A percentile compares a stretch with the other conserved stretches of the same genome.
Conservation (phyloP, 2,113 vertebrate species). For the Dunckerocampus dactyliophorus region DNA sequence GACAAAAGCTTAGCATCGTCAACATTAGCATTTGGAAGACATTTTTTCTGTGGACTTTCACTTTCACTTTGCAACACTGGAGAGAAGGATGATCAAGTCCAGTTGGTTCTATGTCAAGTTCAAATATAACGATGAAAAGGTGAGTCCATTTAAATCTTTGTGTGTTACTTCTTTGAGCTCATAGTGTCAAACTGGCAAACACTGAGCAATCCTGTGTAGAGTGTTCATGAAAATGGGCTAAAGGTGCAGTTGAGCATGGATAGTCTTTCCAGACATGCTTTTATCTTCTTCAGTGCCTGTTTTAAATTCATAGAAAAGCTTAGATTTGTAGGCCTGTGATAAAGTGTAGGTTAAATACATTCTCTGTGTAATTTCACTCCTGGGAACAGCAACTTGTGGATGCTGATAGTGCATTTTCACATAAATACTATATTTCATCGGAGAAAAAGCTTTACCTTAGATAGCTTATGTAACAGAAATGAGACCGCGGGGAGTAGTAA, state of each 20-base stretch:
- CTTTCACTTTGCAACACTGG: slow-evolving; percentile 28
- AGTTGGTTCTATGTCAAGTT: slow-evolving; percentile 99
- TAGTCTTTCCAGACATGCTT: slow-evolving; percentile 10
- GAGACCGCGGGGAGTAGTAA: slow-evolving; percentile 1
- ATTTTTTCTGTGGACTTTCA: slow-evolving; percentile 11
- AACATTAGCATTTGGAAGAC: slow-evolving; percentile 21
- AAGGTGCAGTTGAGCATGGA: slow-evolving; percentile 14
- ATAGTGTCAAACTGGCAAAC: slow-evolving; percentile 2
- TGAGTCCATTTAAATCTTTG: slow-evolving; percentile 68
- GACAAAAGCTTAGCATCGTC: background rate
- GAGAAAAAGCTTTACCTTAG: slow-evolving; percentile 1
- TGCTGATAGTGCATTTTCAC: slow-evolving; percentile 22
- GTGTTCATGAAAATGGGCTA: slow-evolving; percentile 5
- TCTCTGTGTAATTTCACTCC: slow-evolving; percentile 12
- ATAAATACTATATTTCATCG: slow-evolving; percentile 11
- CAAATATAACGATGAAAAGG: slow-evolving; percentile 96
- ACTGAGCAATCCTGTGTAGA: slow-evolving; percentile 2
- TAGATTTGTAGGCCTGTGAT: slow-evolving; percentile 21
- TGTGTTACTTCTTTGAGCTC: background rate
- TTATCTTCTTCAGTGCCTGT: slow-evolving; percentile 3
- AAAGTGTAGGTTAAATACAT: slow-evolving; percentile 17
- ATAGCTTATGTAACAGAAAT: slow-evolving; percentile 7
- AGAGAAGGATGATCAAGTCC: slow-evolving; percentile 92
- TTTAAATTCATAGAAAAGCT: slow-evolving; percentile 23
- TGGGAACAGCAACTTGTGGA: slow-evolving; percentile 17